Conservation (phyloP, 2,797 vertebrate species). For the Taenioides sp. region DNA sequence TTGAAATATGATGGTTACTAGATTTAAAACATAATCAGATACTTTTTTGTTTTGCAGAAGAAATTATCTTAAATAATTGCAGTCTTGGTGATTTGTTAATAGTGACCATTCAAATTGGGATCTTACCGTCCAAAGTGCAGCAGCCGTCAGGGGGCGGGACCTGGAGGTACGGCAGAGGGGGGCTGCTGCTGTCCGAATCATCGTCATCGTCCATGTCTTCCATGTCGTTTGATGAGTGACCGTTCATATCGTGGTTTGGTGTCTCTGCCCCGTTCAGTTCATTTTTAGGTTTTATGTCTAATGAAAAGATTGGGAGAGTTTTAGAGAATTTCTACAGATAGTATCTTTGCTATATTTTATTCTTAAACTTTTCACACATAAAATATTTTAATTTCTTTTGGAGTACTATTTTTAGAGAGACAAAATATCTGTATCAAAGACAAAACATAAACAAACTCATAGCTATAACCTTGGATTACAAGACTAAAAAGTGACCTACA, state of each 20-base stretch:
- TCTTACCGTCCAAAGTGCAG: conserved; percentile 92
- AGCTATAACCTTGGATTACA: not conserved
- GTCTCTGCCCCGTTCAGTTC: conserved; percentile 76
- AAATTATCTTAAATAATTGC: too few species aligned
- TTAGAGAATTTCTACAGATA: not conserved
- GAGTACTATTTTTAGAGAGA: not conserved
- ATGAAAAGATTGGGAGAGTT: not conserved
- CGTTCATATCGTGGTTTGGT: conserved; percentile 55
- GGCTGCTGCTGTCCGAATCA: conserved; percentile 91
- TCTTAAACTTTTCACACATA: not conserved
- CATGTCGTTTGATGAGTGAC: conserved; percentile 82
- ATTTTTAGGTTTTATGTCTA: conserved; percentile 90
- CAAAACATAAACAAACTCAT: not conserved
- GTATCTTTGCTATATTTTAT: not conserved
- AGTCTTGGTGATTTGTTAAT: not conserved
- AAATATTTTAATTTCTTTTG: not conserved
- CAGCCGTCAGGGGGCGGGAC: conserved; percentile 91
- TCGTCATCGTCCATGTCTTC: conserved; percentile 93
- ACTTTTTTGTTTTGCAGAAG: too few species aligned
- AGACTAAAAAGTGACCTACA: not conserved
- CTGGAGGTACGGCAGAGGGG: conserved; percentile 92
- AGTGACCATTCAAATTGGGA: not conserved
- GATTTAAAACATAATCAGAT: too few species aligned
- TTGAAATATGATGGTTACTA: not conserved
- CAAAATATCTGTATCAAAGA: not conserved